Evolutionary conservation across 2,113 vertebrate species (phyloP), one percentile per base, ranked within the genome.

Genomic region (Oreochromis niloticus): DNA sequence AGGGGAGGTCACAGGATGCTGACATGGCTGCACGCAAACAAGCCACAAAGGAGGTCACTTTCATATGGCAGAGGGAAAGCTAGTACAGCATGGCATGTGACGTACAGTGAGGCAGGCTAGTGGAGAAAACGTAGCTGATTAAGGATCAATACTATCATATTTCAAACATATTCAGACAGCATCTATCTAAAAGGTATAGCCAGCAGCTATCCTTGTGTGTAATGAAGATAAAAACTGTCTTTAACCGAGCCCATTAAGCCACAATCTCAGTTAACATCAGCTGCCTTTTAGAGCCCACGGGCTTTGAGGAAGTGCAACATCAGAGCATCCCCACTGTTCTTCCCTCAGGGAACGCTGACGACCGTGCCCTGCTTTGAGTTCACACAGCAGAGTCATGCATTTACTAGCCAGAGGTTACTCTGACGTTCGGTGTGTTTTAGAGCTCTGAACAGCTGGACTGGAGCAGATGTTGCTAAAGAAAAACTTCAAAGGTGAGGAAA

Each of bases 1-100:
- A 68, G 80, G 41, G 61, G 57, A 88, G 85, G 86, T 91, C 85
- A 85, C 46, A 55, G 88, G 32, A 9, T 73, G 82, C 87, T 85
- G 89, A 91, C 85, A 80, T 3, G 43, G 55, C 79, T 54, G 6
- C 43, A 43, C 6, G 83, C 17, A 13, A 55, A 54, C 52, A 32
- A 82, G 27, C 66, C 82, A 68, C 63, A 4, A 30, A 43, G 41
- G 80, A 83, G 30, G 41, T 41, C 36, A 50, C 46, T 83, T 82
- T 91, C 24, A 86, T 19, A 54, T 39, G 52, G 30, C 66, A 55
- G 12, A 9, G 50, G 36, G 2, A 9, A 30, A 36, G 0, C n/a
- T 7, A 41, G 8, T 6, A 3, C 24, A 30, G 24, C 24, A 2
- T 48, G 43, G 16, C 16, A 30, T 75, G 22, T 75, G 68, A 75